These are phyloP conservation scores for Megaleporinus macrocephalus DNA, from an alignment of 2,113 vertebrate genomes.

Conservation along the genomic window DNA sequence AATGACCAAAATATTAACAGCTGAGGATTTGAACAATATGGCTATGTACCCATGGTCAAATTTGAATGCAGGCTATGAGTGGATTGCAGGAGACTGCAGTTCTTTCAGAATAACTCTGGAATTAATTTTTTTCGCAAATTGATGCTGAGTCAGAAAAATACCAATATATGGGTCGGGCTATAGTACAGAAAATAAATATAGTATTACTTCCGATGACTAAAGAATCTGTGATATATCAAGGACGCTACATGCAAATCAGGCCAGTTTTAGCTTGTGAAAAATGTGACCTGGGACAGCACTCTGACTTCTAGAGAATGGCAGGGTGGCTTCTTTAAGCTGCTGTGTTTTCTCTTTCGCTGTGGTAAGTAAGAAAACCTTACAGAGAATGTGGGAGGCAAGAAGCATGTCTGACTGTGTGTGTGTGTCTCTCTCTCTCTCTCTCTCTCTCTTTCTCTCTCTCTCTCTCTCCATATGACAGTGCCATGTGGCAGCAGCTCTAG, in stretches of 20 bases:
- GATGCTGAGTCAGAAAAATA: no score
- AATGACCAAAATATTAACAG: no score
- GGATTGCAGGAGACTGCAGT: no score
- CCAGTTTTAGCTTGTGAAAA: not conserved
- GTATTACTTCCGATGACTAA: not conserved
- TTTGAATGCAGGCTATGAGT: no score
- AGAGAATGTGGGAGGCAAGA: not conserved
- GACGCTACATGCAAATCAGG: conserved; percentile 9
- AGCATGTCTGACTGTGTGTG: conserved; percentile 8
- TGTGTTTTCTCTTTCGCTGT: not conserved
- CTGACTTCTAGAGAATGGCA: not conserved
- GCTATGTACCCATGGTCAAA: no score
- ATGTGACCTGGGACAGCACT: not conserved
- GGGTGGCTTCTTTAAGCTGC: not conserved
- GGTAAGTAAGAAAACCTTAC: not conserved
- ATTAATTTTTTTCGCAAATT: no score
- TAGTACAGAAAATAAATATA: not conserved
- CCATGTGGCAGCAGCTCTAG: conserved; percentile 81
- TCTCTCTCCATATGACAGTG: conserved; percentile 70
- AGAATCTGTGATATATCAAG: not conserved
- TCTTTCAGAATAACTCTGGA: no score
- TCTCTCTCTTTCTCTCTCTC: conserved; percentile 11
- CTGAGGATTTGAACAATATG: no score
- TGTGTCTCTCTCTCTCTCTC: conserved; percentile 7
- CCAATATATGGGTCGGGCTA: no score